These are phyloP conservation scores for Xerus inauris DNA, from an alignment of 2,113 vertebrate species.

Conservation along the genomic window DNA sequence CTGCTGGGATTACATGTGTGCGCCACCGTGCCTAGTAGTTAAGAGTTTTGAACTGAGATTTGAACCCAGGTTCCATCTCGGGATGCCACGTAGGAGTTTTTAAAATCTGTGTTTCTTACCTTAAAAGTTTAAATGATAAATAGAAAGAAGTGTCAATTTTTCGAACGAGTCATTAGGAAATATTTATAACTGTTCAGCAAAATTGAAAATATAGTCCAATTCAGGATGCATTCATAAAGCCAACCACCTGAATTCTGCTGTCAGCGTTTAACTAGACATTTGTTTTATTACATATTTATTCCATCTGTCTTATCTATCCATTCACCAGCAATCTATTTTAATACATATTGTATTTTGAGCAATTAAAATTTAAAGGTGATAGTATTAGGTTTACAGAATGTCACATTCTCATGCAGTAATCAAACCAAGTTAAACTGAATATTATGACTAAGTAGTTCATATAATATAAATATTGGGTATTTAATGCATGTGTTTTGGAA, in stretches of 20 bases:
- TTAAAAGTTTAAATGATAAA: constrained; percentile 40
- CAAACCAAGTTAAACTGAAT: constrained; percentile 11
- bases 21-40: neutral
- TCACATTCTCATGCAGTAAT: neutral
- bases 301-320: neutral
- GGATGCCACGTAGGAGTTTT: neutral
- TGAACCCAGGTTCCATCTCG: neutral
- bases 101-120: neutral
- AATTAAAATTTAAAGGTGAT: constrained; percentile 56
- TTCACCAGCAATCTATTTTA: constrained; percentile 28
- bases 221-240: neutral
- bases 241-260: neutral
- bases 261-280: neutral
- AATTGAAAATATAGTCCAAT: constrained; percentile 3
- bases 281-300: constrained; percentile 5
- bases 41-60: constrained; percentile 36
- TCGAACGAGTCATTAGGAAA: constrained; percentile 17
- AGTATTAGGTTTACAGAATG: constrained; percentile 51
- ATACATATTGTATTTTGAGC: constrained; percentile 44
- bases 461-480: constrained; percentile 46
- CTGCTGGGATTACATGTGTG: too few relatives aligned
- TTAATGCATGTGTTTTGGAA: constrained; percentile 36
- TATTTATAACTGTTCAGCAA: neutral
- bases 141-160: neutral
- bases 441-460: neutral